Evolutionary conservation across 2,797 vertebrate species (phyloP).

Genomic region (Xenops minutus): DNA sequence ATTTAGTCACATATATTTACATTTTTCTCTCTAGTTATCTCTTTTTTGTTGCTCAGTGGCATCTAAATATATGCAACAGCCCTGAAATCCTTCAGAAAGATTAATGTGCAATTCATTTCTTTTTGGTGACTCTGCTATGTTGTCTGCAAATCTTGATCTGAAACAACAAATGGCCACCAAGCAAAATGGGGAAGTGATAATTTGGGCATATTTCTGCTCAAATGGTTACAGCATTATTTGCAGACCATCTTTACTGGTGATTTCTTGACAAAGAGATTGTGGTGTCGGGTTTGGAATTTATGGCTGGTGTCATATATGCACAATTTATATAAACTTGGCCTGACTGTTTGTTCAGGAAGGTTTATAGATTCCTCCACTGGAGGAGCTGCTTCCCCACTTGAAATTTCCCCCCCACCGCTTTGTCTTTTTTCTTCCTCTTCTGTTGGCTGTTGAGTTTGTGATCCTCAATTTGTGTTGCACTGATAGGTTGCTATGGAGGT

Average conservation of each 20-base stretch:
- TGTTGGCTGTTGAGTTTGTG: conserved; percentile 19
- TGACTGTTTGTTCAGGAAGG: not conserved
- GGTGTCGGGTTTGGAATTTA: not conserved
- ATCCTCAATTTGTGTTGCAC: conserved; percentile 18
- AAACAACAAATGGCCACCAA: conserved; percentile 28
- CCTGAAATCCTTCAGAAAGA: conserved; percentile 66
- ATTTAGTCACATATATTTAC: conserved; percentile 67
- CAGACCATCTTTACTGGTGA: not conserved
- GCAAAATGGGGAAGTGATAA: not conserved
- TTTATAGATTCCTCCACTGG: not conserved
- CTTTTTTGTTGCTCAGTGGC: not conserved
- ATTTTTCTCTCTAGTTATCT: conserved; percentile 64
- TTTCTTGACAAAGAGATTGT: not conserved
- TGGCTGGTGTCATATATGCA: rapidly evolving
- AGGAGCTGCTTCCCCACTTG: not conserved
- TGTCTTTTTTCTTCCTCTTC: not conserved
- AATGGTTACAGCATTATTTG: not conserved
- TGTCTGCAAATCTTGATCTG: conserved; percentile 60
- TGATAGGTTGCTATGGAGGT: not conserved
- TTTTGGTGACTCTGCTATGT: conserved; percentile 53
- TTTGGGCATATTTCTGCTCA: not conserved
- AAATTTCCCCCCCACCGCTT: not conserved
- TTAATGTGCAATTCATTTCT: conserved; percentile 55
- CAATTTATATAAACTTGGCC: not conserved
- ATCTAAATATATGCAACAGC: conserved; percentile 60